Percentiles rank a stretch among this genome's conserved stretches.
These are phyloP conservation scores for Anticlea derivata DNA, from an alignment of 2,888 invertebrate genomes.

Conservation along the genomic window DNA sequence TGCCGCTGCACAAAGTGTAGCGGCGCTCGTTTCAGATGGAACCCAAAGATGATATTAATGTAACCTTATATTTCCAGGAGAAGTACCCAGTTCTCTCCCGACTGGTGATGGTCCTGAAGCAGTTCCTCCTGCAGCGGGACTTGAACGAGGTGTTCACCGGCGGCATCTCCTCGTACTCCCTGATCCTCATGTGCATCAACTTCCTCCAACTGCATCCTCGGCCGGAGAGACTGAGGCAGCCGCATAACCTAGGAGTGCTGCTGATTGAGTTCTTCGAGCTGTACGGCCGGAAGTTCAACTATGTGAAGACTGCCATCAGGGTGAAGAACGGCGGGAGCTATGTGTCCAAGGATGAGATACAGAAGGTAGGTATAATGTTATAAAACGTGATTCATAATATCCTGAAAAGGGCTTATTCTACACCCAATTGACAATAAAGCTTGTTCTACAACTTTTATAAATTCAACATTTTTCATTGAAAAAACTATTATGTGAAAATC, in stretches of 20 bases:
- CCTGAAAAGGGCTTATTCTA: too few relatives aligned
- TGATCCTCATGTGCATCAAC: constrained; percentile 97
- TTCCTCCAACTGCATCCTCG: constrained; percentile 97
- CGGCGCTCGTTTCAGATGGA: too few relatives aligned
- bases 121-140: constrained; percentile 98
- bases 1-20: too few relatives aligned
- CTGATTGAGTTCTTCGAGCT: constrained; percentile 98
- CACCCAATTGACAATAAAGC: too few relatives aligned
- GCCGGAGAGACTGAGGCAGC: constrained; percentile 86
- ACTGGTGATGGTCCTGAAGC: constrained; percentile 98
- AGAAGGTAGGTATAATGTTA: constrained; percentile 73
- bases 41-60: too few relatives aligned
- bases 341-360: constrained; percentile 96
- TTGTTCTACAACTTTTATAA: too few relatives aligned
- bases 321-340: constrained; percentile 97
- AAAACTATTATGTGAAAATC: too few relatives aligned
- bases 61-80: constrained; percentile 61
- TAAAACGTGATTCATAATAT: too few relatives aligned
- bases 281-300: constrained; percentile 98
- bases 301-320: constrained; percentile 96
- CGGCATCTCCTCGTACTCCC: constrained; percentile 99
- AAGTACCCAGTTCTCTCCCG: constrained; percentile 96
- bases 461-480: too few relatives aligned
- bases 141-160: constrained; percentile 99
- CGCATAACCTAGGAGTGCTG: constrained; percentile 94